phyloP scores from a whole-genome alignment of 2,113 vertebrate species.

The Psephotus haematonotus region DNA sequence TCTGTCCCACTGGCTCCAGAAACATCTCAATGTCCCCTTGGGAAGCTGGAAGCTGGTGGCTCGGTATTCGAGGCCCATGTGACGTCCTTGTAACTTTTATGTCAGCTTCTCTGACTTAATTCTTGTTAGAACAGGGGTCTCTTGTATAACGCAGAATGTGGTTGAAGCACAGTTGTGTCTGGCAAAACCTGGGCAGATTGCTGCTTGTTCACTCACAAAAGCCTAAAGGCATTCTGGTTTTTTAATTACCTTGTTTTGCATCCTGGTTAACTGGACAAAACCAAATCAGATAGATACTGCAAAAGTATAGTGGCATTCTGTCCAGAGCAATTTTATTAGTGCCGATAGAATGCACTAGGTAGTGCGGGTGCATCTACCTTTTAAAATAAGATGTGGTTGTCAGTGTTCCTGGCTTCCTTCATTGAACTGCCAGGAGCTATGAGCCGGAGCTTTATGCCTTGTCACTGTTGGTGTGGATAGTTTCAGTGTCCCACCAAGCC shows the following conservation, averaged over 20 bases:
- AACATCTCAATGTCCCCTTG: background rate
- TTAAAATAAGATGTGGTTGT: too few species aligned
- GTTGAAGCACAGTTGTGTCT: background rate
- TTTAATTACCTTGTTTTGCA: background rate
- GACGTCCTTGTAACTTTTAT: background rate
- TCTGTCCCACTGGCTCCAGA: background rate
- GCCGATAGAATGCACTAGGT: background rate
- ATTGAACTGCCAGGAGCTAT: background rate
- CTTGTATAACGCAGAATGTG: background rate
- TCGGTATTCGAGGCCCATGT: fast-evolving
- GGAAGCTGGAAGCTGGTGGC: background rate
- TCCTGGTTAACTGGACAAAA: background rate
- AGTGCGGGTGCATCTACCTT: background rate
- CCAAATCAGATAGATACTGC: background rate
- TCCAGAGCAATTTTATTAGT: too few species aligned
- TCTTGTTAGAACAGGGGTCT: background rate
- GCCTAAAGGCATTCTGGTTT: background rate
- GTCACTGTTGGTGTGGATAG: background rate
- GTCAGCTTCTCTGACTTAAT: background rate
- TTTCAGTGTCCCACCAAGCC: background rate
- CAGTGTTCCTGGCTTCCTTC: background rate
- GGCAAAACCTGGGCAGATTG: background rate
- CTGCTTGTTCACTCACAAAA: background rate
- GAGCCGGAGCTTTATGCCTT: background rate
- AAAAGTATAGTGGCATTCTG: background rate